phyloP scores from a whole-genome alignment of 2,888 invertebrate species.

The Agrochola lychnidis region DNA sequence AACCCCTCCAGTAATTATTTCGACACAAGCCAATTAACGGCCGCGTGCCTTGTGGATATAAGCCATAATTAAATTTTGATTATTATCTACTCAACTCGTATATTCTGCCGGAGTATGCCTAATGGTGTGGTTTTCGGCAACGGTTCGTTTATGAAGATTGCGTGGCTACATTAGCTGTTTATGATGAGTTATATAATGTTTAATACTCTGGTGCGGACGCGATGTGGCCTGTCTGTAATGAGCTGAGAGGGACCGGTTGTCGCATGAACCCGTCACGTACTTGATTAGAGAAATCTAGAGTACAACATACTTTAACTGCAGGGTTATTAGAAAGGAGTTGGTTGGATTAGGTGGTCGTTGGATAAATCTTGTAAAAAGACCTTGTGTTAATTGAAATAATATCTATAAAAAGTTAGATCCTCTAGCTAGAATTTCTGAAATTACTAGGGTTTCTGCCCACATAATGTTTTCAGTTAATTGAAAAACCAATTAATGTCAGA shows the following conservation, averaged over 20 bases:
- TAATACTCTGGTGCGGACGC: slow-evolving; percentile 21
- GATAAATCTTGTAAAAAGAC: neutral
- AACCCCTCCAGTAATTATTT: slow-evolving; percentile 72
- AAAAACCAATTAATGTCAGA: neutral
- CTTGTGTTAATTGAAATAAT: neutral
- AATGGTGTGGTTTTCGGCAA: slow-evolving; percentile 60
- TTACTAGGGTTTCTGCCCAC: neutral
- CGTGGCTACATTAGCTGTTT: slow-evolving; percentile 44
- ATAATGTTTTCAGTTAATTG: neutral
- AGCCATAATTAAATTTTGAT: slow-evolving; percentile 79
- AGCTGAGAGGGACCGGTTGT: slow-evolving; percentile 44
- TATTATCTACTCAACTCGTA: slow-evolving; percentile 69
- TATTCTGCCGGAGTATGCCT: slow-evolving; percentile 42
- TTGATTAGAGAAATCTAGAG: slow-evolving; percentile 50
- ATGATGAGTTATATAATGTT: slow-evolving; percentile 50
- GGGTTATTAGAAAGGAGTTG: slow-evolving; percentile 16
- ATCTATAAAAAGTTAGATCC: neutral
- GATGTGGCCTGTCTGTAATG: slow-evolving; percentile 36
- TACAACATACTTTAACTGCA: slow-evolving; percentile 12
- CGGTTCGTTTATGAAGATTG: slow-evolving; percentile 63
- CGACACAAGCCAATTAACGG: slow-evolving; percentile 76
- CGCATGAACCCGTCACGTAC: slow-evolving; percentile 47
- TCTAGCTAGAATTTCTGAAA: neutral
- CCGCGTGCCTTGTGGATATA: slow-evolving; percentile 70
- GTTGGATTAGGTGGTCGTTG: neutral